Evolutionary conservation across 2,797 vertebrate genomes (phyloP), one percentile per base, ranked within the genome.

Genomic region (Acomys russatus): DNA sequence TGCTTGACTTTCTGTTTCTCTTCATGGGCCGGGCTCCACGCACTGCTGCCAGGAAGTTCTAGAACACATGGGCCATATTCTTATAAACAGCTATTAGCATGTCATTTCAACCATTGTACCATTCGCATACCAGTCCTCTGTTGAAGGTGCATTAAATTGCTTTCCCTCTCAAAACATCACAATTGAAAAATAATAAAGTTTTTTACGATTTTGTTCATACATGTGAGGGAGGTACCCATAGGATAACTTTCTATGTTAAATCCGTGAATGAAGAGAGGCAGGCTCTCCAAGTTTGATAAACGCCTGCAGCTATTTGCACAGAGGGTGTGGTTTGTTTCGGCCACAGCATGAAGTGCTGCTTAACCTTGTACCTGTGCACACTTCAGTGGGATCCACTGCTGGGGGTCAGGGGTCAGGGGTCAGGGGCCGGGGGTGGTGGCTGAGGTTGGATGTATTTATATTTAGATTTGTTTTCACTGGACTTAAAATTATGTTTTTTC

Each of bases 61-160:
- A 94, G 66, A 73, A 90, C 66, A 51, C 56, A 6, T 3, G 2
- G 23, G 73, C 49, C n/a, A 12, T 68, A 68, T 94, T 83, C 61
- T 94, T 96, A 96, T 82, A 7, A 90, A 90, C 90, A 82, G 66
- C 44, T n/a, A 2, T 10, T 66, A 87, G 14, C 80, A 76, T 76
- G 89, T 38, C 61, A 66, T 80, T 76, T 84, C n/a, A 38, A 35
- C 44, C 59, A 44, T 12, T 84, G 17, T 80, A 49, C 51, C n/a
- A 28, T 82, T 77, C 89, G 56, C 68, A 30, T 82, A 73, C 20
- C 25, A 63, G 3, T 92, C 15, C 74, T 63, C 51, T 84, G 38
- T n/a, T 80, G 61, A 84, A 87, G 49, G 5, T 7, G 66, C 84
- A 14, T 84, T 76, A 70, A 61, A 51, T 54, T 73, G 63, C 68